Conservation (phyloP, 2,797 vertebrate species). For the Channa striata region DNA sequence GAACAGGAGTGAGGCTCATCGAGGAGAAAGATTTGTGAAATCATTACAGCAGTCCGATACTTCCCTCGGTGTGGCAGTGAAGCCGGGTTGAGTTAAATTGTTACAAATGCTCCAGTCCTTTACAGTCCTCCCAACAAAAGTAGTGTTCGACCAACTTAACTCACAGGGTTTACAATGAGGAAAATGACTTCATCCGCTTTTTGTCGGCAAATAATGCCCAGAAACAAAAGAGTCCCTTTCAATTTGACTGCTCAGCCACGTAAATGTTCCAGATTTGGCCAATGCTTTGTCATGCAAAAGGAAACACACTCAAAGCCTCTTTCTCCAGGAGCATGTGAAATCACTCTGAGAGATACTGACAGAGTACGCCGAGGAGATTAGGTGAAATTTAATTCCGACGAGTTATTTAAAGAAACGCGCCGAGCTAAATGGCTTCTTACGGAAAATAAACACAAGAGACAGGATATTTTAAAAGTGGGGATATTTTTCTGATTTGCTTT, state of each 20-base stretch:
- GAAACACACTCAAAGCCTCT: slow-evolving; percentile 67
- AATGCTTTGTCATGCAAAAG: slow-evolving; percentile 71
- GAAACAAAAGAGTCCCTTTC: slow-evolving; percentile 72
- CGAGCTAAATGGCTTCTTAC: slow-evolving; percentile 33
- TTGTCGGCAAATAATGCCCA: slow-evolving; percentile 45
- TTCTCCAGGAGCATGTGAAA: slow-evolving; percentile 59
- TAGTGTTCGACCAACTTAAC: slow-evolving; percentile 46
- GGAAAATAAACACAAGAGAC: slow-evolving; percentile 23
- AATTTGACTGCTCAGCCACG: slow-evolving; percentile 74
- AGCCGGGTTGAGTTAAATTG: slow-evolving; percentile 43
- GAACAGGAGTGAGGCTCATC: slow-evolving; percentile 36
- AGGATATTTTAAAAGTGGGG: slow-evolving; percentile 16
- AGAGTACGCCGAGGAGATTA: slow-evolving; percentile 61
- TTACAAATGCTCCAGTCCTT: slow-evolving; percentile 31
- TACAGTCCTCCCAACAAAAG: slow-evolving; percentile 12
- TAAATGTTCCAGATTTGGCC: slow-evolving; percentile 77
- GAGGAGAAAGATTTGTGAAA: slow-evolving; percentile 47
- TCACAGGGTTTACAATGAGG: slow-evolving; percentile 62
- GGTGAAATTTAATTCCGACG: slow-evolving; percentile 65
- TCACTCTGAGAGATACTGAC: slow-evolving; percentile 52
- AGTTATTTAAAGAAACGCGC: slow-evolving; percentile 64
- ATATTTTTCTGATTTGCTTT: slow-evolving; percentile 20
- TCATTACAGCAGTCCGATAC: slow-evolving; percentile 41
- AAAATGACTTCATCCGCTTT: slow-evolving; percentile 60
- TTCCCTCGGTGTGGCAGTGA: slow-evolving; percentile 34